Conservation (phyloP, 2,797 vertebrate genomes). For the Silurus aristotelis region DNA sequence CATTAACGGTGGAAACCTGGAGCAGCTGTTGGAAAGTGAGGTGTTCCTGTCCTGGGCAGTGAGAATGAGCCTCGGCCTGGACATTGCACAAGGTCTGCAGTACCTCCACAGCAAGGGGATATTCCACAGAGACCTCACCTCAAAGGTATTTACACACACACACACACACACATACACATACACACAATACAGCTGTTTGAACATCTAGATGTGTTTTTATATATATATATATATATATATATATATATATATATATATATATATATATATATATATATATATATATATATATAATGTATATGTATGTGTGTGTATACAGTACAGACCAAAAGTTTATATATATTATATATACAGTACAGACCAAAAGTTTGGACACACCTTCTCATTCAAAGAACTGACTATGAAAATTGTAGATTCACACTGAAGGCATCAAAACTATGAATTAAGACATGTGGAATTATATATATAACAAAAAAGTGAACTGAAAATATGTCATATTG, state of each 20-base stretch:
- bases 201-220: not conserved
- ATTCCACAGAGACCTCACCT: conserved; percentile 95
- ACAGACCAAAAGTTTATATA: too few relatives aligned
- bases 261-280: too few relatives aligned
- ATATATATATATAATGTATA: not conserved
- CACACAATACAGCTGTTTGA: not conserved
- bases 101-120: conserved; percentile 95
- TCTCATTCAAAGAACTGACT: too few relatives aligned
- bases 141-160: conserved; percentile 79
- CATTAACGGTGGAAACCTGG: conserved; percentile 94
- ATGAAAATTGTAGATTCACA: too few relatives aligned
- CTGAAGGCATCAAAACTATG: too few relatives aligned
- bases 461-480: too few relatives aligned
- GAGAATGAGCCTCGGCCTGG: conserved; percentile 83
- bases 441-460: too few relatives aligned
- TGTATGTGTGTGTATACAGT: not conserved
- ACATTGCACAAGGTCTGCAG: conserved; percentile 84
- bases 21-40: conserved; percentile 90
- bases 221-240: too few relatives aligned
- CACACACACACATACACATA: not conserved
- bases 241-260: not conserved
- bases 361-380: too few relatives aligned
- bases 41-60: conserved; percentile 82
- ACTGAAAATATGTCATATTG: too few relatives aligned
- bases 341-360: too few relatives aligned